phyloP scores from a whole-genome alignment of 2,888 invertebrate genomes.

The Cheiracanthium punctorium region DNA sequence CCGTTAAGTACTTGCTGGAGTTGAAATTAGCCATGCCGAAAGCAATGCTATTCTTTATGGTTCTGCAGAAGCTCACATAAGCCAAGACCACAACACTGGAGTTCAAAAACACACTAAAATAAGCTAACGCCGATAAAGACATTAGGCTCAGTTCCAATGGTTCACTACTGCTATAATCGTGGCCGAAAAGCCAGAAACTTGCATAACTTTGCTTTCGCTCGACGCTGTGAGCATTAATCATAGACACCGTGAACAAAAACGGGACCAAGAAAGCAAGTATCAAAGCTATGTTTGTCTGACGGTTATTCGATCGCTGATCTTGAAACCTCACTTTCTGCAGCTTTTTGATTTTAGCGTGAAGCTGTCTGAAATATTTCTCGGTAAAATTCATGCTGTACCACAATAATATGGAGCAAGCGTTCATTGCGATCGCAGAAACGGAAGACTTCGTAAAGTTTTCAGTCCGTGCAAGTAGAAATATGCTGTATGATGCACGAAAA shows the following conservation, averaged over 20 bases:
- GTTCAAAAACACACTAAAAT: background rate
- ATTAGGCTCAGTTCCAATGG: background rate
- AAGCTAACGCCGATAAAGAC: background rate
- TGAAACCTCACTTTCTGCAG: background rate
- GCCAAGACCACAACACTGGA: background rate
- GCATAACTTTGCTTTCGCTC: background rate
- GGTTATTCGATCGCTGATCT: background rate
- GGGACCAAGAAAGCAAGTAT: background rate
- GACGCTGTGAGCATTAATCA: background rate
- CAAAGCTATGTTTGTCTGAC: background rate
- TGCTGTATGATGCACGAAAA: background rate
- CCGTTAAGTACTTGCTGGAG: background rate
- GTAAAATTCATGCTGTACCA: background rate
- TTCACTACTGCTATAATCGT: background rate
- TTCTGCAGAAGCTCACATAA: background rate
- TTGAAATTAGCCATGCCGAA: background rate
- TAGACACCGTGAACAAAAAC: background rate
- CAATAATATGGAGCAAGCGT: background rate
- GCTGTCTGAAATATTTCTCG: background rate
- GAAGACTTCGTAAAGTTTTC: background rate
- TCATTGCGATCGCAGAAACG: background rate
- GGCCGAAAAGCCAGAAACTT: background rate
- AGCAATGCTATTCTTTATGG: background rate
- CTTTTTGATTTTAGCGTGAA: background rate
- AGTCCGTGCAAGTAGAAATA: background rate